Conservation (phyloP, 37 sponge, comb jelly and placozoan species). For the Bolinopsis microptera region DNA sequence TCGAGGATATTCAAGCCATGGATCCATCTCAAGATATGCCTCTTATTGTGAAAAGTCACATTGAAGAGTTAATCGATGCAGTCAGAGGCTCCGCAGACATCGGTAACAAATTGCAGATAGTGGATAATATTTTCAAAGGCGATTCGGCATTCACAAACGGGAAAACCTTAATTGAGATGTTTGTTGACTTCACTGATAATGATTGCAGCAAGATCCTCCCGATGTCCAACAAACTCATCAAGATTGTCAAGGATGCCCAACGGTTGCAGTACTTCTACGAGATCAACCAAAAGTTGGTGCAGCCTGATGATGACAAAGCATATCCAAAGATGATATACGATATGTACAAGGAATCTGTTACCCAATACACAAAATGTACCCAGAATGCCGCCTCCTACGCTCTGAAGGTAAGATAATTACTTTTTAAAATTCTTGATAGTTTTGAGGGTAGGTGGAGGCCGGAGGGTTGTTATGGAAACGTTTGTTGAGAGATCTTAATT, state of each 20-base stretch:
- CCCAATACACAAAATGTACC: neutral
- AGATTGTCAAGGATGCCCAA: neutral
- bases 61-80: neutral
- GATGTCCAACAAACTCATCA: neutral
- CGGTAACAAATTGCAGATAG: neutral
- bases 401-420: neutral
- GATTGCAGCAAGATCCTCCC: conserved; percentile 24
- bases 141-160: neutral
- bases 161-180: neutral
- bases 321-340: conserved; percentile 6
- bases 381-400: neutral
- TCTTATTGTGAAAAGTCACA: neutral
- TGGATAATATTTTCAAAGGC: neutral
- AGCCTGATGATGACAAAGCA: neutral
- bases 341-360: neutral
- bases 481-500: too few species aligned
- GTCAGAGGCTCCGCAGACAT: neutral
- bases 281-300: neutral
- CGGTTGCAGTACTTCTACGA: conserved; percentile 1
- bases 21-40: neutral
- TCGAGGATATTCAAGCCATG: neutral
- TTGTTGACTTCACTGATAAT: neutral
- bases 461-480: too few species aligned
- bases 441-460: too few species aligned
- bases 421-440: too few species aligned